Evolutionary conservation across 2,888 invertebrate species (phyloP).

Genomic region (Dasypogon diadema): DNA sequence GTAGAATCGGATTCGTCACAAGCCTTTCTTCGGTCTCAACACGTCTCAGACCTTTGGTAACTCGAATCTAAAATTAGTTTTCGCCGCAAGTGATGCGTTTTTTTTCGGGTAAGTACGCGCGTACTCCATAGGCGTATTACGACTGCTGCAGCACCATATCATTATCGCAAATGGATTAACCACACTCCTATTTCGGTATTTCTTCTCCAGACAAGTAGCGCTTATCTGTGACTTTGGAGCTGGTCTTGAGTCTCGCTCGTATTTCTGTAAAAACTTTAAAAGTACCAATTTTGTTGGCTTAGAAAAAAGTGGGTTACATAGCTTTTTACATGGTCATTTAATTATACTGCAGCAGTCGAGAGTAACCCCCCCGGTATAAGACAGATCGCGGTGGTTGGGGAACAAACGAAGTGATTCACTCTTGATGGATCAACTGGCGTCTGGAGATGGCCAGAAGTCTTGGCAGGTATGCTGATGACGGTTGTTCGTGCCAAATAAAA

Average conservation of each 20-base stretch:
- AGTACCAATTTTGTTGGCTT: constrained; percentile 24
- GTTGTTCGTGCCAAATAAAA: background rate
- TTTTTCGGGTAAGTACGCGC: background rate
- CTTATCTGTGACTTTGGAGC: background rate
- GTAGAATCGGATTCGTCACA: constrained; percentile 42
- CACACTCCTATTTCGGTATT: constrained; percentile 38
- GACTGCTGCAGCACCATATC: constrained; percentile 52
- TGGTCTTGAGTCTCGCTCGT: background rate
- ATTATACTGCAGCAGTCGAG: constrained; percentile 53
- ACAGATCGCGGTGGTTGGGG: constrained; percentile 18
- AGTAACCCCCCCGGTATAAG: constrained; percentile 37
- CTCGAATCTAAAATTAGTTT: constrained; percentile 29
- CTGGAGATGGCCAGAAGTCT: background rate
- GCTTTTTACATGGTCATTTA: constrained; percentile 56
- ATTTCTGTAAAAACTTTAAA: constrained; percentile 4
- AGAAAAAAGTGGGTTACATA: constrained; percentile 55
- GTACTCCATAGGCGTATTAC: background rate
- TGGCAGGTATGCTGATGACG: background rate
- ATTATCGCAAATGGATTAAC: constrained; percentile 57
- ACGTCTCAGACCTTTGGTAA: constrained; percentile 34
- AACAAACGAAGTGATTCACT: background rate
- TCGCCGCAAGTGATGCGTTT: constrained; percentile 40
- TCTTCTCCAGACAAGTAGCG: constrained; percentile 1
- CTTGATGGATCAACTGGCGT: background rate
- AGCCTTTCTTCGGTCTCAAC: constrained; percentile 19